Evolutionary conservation across 2,888 invertebrate species (phyloP).

Genomic region (Drosophila paranaensis): DNA sequence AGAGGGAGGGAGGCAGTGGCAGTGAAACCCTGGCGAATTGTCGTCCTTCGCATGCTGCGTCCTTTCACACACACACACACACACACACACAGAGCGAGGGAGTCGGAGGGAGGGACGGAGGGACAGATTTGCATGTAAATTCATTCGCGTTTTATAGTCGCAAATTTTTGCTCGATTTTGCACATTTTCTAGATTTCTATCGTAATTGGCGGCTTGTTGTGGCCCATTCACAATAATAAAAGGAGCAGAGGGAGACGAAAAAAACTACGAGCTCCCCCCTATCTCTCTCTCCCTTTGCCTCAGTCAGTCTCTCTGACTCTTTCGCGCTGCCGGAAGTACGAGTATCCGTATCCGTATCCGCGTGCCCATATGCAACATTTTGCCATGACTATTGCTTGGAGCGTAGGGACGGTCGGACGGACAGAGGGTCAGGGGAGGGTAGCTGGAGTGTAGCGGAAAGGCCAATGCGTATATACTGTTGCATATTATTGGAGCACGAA

Average conservation of each 20-base stretch:
- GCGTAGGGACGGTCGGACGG: neutral
- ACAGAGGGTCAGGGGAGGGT: neutral
- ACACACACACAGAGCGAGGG: neutral
- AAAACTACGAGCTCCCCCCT: neutral
- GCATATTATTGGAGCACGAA: conserved; percentile 17
- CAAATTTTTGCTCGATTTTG: conserved; percentile 78
- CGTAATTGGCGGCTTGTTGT: conserved; percentile 78
- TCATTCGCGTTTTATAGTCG: conserved; percentile 74
- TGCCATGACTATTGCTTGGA: conserved; percentile 34
- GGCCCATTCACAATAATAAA: conserved; percentile 43
- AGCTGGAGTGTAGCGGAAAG: neutral
- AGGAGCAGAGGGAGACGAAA: neutral
- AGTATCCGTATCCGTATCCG: conserved; percentile 51
- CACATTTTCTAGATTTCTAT: conserved; percentile 77
- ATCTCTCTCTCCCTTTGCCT: neutral
- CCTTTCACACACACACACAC: conserved; percentile 6
- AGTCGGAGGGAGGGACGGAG: neutral
- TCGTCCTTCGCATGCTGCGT: conserved; percentile 19
- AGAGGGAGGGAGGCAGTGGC: neutral
- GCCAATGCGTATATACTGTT: conserved; percentile 10
- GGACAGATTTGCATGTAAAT: conserved; percentile 74
- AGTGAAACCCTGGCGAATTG: conserved; percentile 22
- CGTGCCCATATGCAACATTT: conserved; percentile 13
- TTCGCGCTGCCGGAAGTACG: conserved; percentile 37
- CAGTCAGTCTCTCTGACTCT: conserved; percentile 1